Conservation (phyloP, 2,113 vertebrate genomes). For the Trematocara macrostoma region DNA sequence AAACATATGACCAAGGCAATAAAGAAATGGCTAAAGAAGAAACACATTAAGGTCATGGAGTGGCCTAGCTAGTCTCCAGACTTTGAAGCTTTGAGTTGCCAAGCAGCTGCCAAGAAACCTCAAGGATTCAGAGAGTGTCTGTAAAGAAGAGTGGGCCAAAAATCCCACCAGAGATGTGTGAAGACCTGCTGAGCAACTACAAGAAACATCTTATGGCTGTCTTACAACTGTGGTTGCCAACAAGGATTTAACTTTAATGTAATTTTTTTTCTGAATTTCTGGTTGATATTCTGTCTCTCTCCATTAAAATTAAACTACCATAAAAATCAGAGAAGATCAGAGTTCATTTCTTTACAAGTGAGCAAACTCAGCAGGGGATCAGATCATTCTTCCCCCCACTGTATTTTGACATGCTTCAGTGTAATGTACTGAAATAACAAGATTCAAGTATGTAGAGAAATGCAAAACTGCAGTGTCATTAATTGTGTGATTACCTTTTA, state of each 20-base stretch:
- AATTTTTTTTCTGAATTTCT: not conserved
- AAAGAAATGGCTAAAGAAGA: not conserved
- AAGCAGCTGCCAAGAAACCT: not conserved
- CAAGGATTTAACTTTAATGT: not conserved
- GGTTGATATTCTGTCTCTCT: not conserved
- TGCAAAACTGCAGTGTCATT: not conserved
- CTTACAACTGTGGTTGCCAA: not conserved
- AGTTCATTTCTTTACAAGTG: not conserved
- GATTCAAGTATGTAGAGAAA: not conserved
- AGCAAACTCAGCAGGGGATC: not conserved
- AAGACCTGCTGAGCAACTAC: not conserved
- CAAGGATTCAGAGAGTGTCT: not conserved
- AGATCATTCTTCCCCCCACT: not conserved
- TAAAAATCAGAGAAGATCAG: not conserved
- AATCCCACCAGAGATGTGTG: not conserved
- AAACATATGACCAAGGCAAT: not conserved
- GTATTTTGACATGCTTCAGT: not conserved
- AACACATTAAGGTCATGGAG: not conserved
- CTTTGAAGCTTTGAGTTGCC: not conserved
- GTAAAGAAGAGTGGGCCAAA: not conserved
- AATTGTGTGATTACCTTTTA: not conserved
- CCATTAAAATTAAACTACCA: not conserved
- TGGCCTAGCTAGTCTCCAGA: not conserved
- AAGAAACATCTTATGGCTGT: not conserved
- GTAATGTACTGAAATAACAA: not conserved